Evolutionary conservation across 2,888 invertebrate genomes (phyloP).

Genomic region (Drosophila anomelani): DNA sequence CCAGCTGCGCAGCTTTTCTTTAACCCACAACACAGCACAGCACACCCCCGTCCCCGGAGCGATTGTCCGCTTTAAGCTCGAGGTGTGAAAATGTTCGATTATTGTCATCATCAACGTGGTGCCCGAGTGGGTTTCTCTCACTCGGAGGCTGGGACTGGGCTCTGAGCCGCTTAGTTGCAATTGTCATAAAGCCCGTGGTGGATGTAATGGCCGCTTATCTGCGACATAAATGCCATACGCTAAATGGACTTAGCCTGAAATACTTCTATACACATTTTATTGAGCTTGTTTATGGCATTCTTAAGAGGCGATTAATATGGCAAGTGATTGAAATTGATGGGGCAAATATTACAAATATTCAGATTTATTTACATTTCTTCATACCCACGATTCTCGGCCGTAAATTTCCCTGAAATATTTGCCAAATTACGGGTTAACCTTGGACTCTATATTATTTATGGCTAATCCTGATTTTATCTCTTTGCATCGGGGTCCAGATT

Average conservation of each 20-base stretch:
- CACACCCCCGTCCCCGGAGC: constrained; percentile 22
- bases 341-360: constrained; percentile 1
- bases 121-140: constrained; percentile 28
- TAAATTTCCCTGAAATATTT: constrained; percentile 31
- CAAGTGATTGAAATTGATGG: constrained; percentile 63
- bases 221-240: constrained; percentile 72
- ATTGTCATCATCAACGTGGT: constrained; percentile 69
- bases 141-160: background rate
- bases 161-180: constrained; percentile 72
- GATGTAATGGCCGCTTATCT: constrained; percentile 75
- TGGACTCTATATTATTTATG: constrained; percentile 56
- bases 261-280: constrained; percentile 18
- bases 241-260: constrained; percentile 69
- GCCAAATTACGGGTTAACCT: constrained; percentile 61
- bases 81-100: constrained; percentile 83
- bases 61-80: constrained; percentile 73
- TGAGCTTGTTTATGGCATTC: constrained; percentile 30
- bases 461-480: constrained; percentile 42
- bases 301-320: constrained; percentile 49
- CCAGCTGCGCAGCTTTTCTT: constrained; percentile 41
- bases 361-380: background rate
- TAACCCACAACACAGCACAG: constrained; percentile 20
- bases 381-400: too few species aligned
- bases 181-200: constrained; percentile 66
- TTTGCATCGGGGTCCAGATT: constrained; percentile 26